These are phyloP conservation scores for Drosophila ironensis DNA, from an alignment of 1,140 invertebrate genomes.

Conservation along the genomic window DNA sequence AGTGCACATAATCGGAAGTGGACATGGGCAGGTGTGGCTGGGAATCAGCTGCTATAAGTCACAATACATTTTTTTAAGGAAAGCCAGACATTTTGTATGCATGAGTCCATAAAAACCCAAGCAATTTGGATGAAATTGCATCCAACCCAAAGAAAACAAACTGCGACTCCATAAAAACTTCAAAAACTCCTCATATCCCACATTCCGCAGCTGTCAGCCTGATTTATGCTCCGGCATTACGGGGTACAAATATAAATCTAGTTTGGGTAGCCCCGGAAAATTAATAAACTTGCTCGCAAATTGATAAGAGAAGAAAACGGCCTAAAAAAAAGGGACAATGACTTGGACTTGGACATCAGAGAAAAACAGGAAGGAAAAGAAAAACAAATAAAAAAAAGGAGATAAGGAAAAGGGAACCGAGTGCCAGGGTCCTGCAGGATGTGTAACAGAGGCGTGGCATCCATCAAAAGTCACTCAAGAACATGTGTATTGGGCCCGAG, in stretches of 20 bases:
- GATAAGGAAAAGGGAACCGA: slow-evolving; percentile 9
- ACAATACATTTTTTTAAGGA: neutral
- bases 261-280: slow-evolving; percentile 42
- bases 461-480: slow-evolving; percentile 62
- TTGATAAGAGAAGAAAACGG: slow-evolving; percentile 59
- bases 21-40: neutral
- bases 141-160: too few species aligned
- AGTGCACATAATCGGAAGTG: slow-evolving; percentile 18
- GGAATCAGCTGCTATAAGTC: slow-evolving; percentile 13
- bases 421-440: slow-evolving; percentile 37
- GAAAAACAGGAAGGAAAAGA: slow-evolving; percentile 7
- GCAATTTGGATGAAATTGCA: too few species aligned
- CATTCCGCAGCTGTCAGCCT: slow-evolving; percentile 21
- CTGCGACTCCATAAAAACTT: slow-evolving; percentile 2
- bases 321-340: slow-evolving; percentile 28
- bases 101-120: too few species aligned
- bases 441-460: slow-evolving; percentile 48
- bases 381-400: slow-evolving; percentile 20
- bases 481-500: slow-evolving; percentile 46
- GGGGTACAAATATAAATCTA: slow-evolving; percentile 13
- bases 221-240: slow-evolving; percentile 52
- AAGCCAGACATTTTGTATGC: too few species aligned
- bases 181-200: slow-evolving; percentile 17
- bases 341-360: slow-evolving; percentile 3
- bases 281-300: slow-evolving; percentile 66